Conservation (phyloP, 1,140 invertebrate genomes). For the Oscheius sp. region DNA sequence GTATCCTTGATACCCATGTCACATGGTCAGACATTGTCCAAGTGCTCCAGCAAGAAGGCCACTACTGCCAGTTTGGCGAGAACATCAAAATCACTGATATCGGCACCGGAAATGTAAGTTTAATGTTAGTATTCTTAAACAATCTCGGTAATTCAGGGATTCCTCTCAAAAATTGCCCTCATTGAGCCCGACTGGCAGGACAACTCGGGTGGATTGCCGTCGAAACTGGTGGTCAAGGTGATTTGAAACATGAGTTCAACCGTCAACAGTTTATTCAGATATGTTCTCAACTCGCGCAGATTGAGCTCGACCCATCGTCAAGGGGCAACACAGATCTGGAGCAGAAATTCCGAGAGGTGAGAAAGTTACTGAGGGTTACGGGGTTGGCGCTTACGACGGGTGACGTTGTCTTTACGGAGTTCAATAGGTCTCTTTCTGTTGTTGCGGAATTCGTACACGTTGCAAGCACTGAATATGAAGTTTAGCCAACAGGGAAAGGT, state of each 20-base stretch:
- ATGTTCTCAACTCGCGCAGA: not conserved
- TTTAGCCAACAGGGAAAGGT: too few species aligned
- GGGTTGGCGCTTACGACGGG: too few species aligned
- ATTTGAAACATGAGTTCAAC: too few species aligned
- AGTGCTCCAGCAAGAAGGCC: not conserved
- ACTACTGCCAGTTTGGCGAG: not conserved
- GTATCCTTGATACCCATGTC: not conserved
- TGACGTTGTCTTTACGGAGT: too few species aligned
- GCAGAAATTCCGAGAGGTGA: too few species aligned
- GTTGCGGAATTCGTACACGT: too few species aligned
- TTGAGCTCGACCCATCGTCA: not conserved
- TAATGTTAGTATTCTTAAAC: not conserved
- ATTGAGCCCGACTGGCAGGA: not conserved
- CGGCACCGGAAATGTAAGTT: not conserved
- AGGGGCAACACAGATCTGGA: too few species aligned
- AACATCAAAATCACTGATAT: not conserved
- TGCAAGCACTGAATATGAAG: too few species aligned
- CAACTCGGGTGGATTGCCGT: too few species aligned
- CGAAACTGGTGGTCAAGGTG: too few species aligned
- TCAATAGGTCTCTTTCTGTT: too few species aligned
- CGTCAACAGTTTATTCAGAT: not conserved
- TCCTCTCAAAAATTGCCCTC: not conserved
- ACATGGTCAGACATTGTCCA: not conserved
- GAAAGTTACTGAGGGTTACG: too few species aligned
- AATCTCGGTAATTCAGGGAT: not conserved